Evolutionary conservation across 1,140 invertebrate genomes (phyloP).

Genomic region (Leptinotarsa defecta): DNA sequence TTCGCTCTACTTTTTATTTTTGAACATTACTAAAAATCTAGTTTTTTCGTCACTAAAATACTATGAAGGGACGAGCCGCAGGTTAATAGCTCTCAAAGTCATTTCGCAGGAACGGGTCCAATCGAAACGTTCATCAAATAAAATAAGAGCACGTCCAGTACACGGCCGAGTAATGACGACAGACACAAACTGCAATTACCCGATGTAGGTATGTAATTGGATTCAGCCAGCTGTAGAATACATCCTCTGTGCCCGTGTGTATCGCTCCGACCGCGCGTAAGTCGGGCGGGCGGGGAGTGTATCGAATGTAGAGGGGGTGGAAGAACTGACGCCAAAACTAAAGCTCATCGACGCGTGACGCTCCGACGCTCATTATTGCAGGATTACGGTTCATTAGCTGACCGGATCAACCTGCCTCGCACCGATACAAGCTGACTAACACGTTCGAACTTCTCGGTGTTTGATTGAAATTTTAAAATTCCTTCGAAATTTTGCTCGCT

Average conservation of each 20-base stretch:
- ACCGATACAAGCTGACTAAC: slow-evolving; percentile 35
- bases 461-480: slow-evolving; percentile 7
- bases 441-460: slow-evolving; percentile 7
- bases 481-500: neutral
- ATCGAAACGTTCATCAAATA: slow-evolving; percentile 1
- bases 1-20: no score
- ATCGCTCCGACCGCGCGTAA: slow-evolving; percentile 16
- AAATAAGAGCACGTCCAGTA: slow-evolving; percentile 10
- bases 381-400: slow-evolving; percentile 63
- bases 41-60: no score
- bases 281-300: slow-evolving; percentile 13
- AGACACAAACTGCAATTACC: slow-evolving; percentile 41
- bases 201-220: slow-evolving; percentile 40
- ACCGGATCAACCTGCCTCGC: slow-evolving; percentile 47
- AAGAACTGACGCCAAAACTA: slow-evolving; percentile 43
- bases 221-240: slow-evolving; percentile 35
- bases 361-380: slow-evolving; percentile 57
- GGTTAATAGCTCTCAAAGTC: neutral
- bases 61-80: no score
- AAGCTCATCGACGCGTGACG: slow-evolving; percentile 48
- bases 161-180: slow-evolving; percentile 22
- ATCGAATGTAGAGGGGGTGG: slow-evolving; percentile 32
- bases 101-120: neutral
- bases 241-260: slow-evolving; percentile 30
- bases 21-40: no score